Evolutionary conservation across 2,888 invertebrate genomes (phyloP).

Genomic region (Sinhomidia bicolor): DNA sequence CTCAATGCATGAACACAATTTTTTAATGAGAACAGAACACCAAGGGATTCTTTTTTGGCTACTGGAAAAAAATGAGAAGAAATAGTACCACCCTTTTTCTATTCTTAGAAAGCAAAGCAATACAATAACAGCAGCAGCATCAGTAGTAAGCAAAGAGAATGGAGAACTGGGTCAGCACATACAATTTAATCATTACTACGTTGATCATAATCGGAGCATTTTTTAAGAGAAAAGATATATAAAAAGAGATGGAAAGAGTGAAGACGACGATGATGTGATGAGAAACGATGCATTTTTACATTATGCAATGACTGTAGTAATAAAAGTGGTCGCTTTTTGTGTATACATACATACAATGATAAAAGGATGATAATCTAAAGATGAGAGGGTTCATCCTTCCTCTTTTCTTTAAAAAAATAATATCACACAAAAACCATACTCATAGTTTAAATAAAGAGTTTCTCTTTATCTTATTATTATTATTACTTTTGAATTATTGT

Average conservation of each 20-base stretch:
- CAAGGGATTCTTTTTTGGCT: constrained; percentile 28
- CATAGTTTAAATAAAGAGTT: not conserved
- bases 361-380: constrained; percentile 4
- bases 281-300: not conserved
- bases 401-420: not conserved
- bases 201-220: constrained; percentile 65
- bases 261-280: constrained; percentile 9
- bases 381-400: constrained; percentile 62
- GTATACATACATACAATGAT: not conserved
- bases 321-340: not conserved
- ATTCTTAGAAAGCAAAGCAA: constrained; percentile 54
- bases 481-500: too few relatives aligned
- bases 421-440: not conserved
- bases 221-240: constrained; percentile 25
- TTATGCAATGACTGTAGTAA: not conserved
- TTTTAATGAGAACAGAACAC: constrained; percentile 47
- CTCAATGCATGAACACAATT: too few relatives aligned
- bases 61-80: constrained; percentile 33
- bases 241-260: not conserved
- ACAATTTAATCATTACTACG: constrained; percentile 47
- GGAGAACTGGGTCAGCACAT: constrained; percentile 50
- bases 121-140: not conserved
- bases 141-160: not conserved
- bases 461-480: not conserved
- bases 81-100: constrained; percentile 51